phyloP scores from a whole-genome alignment of 2,797 vertebrate species.

The Perodicticus potto region DNA sequence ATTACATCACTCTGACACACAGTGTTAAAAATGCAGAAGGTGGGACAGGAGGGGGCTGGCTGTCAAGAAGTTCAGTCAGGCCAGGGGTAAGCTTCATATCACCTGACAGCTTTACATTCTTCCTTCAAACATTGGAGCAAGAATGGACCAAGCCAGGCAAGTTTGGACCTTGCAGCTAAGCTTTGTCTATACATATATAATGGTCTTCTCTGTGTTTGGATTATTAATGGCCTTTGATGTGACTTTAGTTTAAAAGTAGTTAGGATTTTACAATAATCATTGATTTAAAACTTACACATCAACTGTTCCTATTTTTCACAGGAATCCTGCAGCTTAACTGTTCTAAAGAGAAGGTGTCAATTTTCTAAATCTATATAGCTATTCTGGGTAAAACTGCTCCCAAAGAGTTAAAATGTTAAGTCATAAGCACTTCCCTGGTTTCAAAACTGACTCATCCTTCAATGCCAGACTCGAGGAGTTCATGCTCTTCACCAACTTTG shows the following conservation, averaged over 20 bases:
- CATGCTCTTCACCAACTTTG: conserved; percentile 8
- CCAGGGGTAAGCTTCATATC: neutral
- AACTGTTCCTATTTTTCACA: conserved; percentile 34
- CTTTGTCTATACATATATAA: neutral
- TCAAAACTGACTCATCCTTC: conserved; percentile 66
- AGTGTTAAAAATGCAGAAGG: neutral
- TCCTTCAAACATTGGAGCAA: neutral
- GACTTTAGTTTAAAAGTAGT: conserved; percentile 54
- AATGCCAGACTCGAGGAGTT: conserved; percentile 21
- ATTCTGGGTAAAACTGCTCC: conserved; percentile 62
- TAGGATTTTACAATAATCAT: neutral
- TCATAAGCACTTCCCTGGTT: conserved; percentile 47
- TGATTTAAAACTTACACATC: conserved; percentile 4
- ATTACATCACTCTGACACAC: neutral
- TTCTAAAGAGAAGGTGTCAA: conserved; percentile 59
- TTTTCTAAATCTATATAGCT: conserved; percentile 51
- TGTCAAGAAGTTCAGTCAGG: neutral
- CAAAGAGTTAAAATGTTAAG: conserved; percentile 53
- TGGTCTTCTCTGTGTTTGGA: neutral
- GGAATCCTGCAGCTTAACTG: neutral
- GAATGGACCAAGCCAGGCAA: neutral
- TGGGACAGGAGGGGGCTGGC: neutral
- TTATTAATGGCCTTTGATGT: conserved; percentile 22
- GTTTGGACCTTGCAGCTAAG: neutral
- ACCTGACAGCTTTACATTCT: neutral